These are phyloP conservation scores for Rhinopithecus roxellana DNA, from an alignment of 2,113 vertebrate genomes.

Conservation along the genomic window DNA sequence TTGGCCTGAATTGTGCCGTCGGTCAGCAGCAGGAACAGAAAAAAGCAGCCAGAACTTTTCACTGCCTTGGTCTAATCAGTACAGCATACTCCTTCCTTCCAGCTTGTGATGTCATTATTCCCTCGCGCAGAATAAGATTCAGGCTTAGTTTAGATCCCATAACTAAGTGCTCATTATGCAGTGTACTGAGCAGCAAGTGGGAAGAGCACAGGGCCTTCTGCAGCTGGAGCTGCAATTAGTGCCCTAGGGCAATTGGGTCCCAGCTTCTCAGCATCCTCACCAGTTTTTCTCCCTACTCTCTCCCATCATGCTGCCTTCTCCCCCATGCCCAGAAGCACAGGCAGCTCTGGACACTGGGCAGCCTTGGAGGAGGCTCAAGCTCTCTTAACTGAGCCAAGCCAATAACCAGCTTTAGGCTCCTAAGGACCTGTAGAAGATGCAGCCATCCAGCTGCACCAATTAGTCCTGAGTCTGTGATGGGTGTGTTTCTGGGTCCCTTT, in stretches of 20 bases:
- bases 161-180: not conserved
- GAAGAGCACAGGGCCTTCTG: not conserved
- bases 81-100: not conserved
- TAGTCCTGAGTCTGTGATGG: not conserved
- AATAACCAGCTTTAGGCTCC: not conserved
- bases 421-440: not conserved
- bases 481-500: not conserved
- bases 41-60: not conserved
- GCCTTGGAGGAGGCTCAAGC: not conserved
- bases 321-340: not conserved
- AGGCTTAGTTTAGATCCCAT: not conserved
- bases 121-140: not conserved
- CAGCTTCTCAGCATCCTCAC: not conserved
- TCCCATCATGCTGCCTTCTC: not conserved
- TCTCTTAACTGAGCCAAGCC: not conserved
- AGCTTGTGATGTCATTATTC: not conserved
- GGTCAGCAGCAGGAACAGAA: not conserved
- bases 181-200: not conserved
- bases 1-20: not conserved
- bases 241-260: not conserved
- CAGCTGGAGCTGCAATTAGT: not conserved
- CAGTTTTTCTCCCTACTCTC: not conserved
- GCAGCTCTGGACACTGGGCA: not conserved
- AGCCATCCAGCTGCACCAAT: not conserved
- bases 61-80: conserved; percentile 42